Conservation (phyloP, 2,797 vertebrate species). For the Sebastes miniatus region DNA sequence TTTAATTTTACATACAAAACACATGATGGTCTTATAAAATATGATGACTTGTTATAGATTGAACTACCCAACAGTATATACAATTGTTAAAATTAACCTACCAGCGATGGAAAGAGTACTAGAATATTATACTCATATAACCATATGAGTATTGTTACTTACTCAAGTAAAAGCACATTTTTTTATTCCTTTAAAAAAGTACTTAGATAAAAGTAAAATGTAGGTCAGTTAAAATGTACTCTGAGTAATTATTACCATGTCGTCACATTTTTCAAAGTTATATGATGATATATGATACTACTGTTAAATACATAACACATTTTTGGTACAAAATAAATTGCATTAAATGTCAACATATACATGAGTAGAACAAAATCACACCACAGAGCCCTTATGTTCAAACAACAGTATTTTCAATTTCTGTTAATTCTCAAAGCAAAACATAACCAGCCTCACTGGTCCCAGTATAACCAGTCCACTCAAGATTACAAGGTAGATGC, state of each 20-base stretch:
- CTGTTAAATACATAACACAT: not conserved
- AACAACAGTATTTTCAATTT: not conserved
- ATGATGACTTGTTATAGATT: not conserved
- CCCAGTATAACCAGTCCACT: not conserved
- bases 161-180: not conserved
- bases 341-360: not conserved
- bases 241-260: not conserved
- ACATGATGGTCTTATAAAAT: not conserved
- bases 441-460: not conserved
- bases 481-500: too few species aligned
- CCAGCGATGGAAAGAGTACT: not conserved
- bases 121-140: not conserved
- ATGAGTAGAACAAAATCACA: not conserved
- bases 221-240: not conserved
- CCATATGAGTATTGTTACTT: not conserved
- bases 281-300: not conserved
- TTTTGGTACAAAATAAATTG: not conserved
- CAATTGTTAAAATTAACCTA: not conserved
- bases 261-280: not conserved
- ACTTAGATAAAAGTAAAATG: not conserved
- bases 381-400: not conserved
- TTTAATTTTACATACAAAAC: not conserved
- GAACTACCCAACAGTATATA: not conserved
- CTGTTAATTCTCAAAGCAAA: not conserved
- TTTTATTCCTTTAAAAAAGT: not conserved